Evolutionary conservation across 2,797 vertebrate species (phyloP).

Genomic region (Anableps anableps): DNA sequence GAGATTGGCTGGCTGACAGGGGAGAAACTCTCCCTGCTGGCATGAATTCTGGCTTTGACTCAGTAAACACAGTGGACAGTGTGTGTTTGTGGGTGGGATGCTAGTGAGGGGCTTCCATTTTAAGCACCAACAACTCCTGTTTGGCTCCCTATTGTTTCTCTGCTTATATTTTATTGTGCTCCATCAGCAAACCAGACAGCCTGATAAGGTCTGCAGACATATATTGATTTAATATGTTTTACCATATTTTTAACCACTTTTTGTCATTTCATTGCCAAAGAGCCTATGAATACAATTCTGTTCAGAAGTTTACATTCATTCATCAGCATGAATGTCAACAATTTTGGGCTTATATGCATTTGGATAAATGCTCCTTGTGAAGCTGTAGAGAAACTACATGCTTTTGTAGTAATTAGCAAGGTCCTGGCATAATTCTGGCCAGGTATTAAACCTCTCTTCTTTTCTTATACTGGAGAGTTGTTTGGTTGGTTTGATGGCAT

Average conservation of each 20-base stretch:
- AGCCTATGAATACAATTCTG: not conserved
- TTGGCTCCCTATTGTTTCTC: not conserved
- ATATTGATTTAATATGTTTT: no score
- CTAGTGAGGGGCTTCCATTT: not conserved
- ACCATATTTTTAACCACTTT: not conserved
- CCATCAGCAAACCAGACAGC: not conserved
- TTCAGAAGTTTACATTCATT: not conserved
- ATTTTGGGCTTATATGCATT: not conserved
- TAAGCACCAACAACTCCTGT: constrained; percentile 2
- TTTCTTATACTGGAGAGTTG: no score
- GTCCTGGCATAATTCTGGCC: not conserved
- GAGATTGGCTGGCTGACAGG: constrained; percentile 5
- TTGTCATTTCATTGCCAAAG: no score
- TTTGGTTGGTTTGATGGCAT: no score
- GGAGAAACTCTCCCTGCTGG: not conserved
- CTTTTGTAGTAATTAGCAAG: not conserved
- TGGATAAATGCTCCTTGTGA: not conserved
- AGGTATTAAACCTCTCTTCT: not conserved
- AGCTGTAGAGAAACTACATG: not conserved
- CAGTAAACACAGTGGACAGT: not conserved
- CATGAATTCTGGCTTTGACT: not conserved
- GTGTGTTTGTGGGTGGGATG: constrained; percentile 5
- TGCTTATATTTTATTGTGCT: not conserved
- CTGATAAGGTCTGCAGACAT: not conserved
- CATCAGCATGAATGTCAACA: not conserved